Evolutionary conservation across 2,797 vertebrate species (phyloP).

Genomic region (Karalla daura): DNA sequence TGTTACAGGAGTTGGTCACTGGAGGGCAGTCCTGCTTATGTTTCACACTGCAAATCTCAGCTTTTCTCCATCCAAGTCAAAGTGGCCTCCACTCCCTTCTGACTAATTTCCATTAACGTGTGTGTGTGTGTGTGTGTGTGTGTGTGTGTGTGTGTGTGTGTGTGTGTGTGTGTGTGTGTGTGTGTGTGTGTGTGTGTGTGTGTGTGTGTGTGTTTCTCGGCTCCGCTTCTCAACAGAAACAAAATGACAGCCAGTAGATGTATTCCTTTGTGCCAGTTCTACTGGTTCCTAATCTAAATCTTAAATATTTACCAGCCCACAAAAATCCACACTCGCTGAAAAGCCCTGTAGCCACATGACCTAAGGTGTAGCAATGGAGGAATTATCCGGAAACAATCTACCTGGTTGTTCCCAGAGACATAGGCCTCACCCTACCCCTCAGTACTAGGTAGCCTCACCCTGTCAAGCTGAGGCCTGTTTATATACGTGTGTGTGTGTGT

Average conservation of each 20-base stretch:
- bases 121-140: no score
- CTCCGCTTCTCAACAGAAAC: slow-evolving; percentile 22
- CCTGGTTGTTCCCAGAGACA: no score
- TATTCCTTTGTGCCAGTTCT: slow-evolving; percentile 22
- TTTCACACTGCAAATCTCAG: slow-evolving; percentile 25
- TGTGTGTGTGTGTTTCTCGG: slow-evolving; percentile 13
- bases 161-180: no score
- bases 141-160: no score
- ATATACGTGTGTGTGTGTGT: background rate
- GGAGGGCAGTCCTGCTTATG: slow-evolving; percentile 65
- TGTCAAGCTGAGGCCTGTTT: background rate
- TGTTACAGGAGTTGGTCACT: slow-evolving; percentile 59
- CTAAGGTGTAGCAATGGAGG: background rate
- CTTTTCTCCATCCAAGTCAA: background rate
- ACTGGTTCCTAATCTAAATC: slow-evolving; percentile 17
- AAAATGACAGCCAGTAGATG: slow-evolving; percentile 11
- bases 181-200: no score
- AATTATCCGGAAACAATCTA: background rate
- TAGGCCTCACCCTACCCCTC: no score
- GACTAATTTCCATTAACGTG: slow-evolving; percentile 20
- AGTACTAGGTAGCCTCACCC: background rate
- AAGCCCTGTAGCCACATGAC: background rate
- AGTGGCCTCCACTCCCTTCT: slow-evolving; percentile 15
- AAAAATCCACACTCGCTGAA: background rate
- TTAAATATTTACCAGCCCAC: background rate